Percentiles rank a stretch among this genome's conserved stretches.
Evolutionary conservation across 1,140 invertebrate species (phyloP).

Genomic region (Trachymyrmex cornetzi): DNA sequence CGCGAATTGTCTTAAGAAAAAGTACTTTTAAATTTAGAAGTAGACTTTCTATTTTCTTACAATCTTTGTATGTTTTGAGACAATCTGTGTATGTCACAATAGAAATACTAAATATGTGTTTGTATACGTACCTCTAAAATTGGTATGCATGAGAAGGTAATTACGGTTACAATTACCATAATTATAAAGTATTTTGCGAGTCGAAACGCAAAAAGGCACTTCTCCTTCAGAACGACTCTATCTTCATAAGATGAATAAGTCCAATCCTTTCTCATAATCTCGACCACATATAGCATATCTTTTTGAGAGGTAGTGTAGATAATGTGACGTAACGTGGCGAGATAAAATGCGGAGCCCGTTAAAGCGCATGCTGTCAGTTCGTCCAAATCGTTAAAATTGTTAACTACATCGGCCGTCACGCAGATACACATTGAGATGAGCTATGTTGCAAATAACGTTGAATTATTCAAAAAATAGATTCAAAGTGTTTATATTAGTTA

Average conservation of each 20-base stretch:
- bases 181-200: conserved; percentile 77
- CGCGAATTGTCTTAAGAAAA: background rate
- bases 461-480: background rate
- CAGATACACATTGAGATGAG: conserved; percentile 13
- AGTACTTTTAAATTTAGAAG: conserved; percentile 3
- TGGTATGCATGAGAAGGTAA: conserved; percentile 65
- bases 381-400: conserved; percentile 72
- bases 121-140: conserved; percentile 75
- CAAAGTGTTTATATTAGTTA: too few species aligned
- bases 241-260: conserved; percentile 59
- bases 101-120: background rate
- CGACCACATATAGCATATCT: conserved; percentile 74
- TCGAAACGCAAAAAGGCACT: conserved; percentile 72
- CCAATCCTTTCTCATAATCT: conserved; percentile 79
- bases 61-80: background rate
- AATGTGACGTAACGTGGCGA: conserved; percentile 69
- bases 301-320: conserved; percentile 68
- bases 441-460: conserved; percentile 20
- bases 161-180: conserved; percentile 58
- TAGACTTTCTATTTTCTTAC: background rate
- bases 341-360: conserved; percentile 61
- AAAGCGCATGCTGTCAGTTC: conserved; percentile 77
- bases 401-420: conserved; percentile 60
- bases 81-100: background rate
- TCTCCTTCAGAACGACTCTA: conserved; percentile 66